These are phyloP conservation scores for Lepidotrigona ventralis DNA, from an alignment of 1,140 invertebrate genomes.

Conservation along the genomic window DNA sequence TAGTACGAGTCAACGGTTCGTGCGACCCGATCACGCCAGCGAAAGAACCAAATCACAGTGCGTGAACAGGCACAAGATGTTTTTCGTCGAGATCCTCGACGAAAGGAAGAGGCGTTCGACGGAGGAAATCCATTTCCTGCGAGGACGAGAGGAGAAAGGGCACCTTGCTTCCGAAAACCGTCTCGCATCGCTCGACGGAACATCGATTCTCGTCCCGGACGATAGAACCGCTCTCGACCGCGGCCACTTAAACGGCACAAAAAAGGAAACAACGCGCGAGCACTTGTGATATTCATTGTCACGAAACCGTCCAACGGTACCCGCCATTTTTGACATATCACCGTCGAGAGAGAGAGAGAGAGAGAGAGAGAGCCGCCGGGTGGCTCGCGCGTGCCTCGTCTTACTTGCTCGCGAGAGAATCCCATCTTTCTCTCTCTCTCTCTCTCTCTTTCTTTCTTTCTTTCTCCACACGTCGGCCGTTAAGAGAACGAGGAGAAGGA, in stretches of 20 bases:
- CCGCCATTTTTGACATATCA: conserved; percentile 65
- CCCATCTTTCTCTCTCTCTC: background rate
- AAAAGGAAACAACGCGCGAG: conserved; percentile 14
- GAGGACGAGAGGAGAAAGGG: background rate
- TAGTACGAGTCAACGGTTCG: conserved; percentile 22
- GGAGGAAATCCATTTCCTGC: conserved; percentile 38
- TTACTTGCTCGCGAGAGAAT: conserved; percentile 8
- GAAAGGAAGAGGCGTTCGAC: conserved; percentile 5
- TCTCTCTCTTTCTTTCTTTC: background rate
- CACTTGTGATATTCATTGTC: conserved; percentile 15
- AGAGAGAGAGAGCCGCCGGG: conserved; percentile 37
- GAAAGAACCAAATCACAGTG: background rate
- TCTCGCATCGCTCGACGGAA: background rate
- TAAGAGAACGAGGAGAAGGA: background rate
- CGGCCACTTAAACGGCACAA: conserved; percentile 2
- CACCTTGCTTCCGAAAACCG: background rate
- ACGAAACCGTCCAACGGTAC: conserved; percentile 26
- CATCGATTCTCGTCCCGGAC: background rate
- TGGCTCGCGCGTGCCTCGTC: no score
- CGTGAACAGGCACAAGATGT: background rate
- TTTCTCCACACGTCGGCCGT: conserved; percentile 10
- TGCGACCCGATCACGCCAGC: no score
- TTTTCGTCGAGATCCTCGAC: background rate
- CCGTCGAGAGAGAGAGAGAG: background rate
- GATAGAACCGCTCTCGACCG: background rate